Percentiles rank a stretch among this genome's conserved stretches.
These are phyloP conservation scores for Crossoptilon crossoptilon DNA, from an alignment of 2,797 vertebrate genomes.

Conservation along the genomic window DNA sequence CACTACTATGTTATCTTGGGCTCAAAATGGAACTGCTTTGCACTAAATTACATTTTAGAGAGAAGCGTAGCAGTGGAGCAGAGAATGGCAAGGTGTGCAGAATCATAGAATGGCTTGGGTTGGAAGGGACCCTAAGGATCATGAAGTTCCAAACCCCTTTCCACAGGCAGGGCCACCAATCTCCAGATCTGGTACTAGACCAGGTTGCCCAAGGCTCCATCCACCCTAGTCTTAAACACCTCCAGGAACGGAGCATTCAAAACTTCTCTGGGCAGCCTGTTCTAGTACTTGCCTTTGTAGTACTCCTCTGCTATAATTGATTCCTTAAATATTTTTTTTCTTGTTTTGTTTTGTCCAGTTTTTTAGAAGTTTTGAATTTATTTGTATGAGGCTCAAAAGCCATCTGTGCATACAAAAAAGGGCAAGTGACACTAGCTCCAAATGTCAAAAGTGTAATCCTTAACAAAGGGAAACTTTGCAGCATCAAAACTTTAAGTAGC, in stretches of 20 bases:
- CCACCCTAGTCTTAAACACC: too few species aligned
- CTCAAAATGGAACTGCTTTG: neutral
- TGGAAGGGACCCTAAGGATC: too few species aligned
- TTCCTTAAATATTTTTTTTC: neutral
- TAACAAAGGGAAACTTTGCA: neutral
- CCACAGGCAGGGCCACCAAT: too few species aligned
- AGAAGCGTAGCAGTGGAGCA: neutral
- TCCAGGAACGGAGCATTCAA: too few species aligned
- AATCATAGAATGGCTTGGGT: too few species aligned
- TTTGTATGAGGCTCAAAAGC: fast-evolving
- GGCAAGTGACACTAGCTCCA: neutral
- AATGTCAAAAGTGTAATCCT: neutral
- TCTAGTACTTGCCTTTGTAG: too few species aligned
- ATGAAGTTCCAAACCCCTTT: too few species aligned
- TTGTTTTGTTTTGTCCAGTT: neutral
- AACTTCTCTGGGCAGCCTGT: too few species aligned
- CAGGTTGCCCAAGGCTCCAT: too few species aligned
- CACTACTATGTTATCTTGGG: neutral
- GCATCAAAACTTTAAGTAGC: fast-evolving
- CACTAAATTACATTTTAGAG: neutral
- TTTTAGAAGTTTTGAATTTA: neutral
- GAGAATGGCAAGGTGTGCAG: neutral
- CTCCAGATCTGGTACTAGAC: too few species aligned
- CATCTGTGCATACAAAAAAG: fast-evolving
- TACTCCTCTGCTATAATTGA: neutral